Evolutionary conservation across 2,888 invertebrate genomes (phyloP).

Genomic region (Dolichopus griseipennis): DNA sequence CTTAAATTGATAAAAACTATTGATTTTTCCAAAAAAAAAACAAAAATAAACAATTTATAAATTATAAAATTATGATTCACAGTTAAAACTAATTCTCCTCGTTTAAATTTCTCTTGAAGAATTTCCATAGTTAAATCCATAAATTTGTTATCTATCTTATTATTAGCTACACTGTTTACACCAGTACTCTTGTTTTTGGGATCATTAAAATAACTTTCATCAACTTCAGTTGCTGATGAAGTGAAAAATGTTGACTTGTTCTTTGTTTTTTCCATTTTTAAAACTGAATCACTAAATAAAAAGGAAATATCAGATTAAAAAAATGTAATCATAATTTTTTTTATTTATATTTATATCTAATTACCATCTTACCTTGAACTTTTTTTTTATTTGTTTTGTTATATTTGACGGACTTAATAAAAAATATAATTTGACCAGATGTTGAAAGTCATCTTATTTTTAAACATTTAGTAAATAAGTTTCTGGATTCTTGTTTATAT

Average conservation of each 20-base stretch:
- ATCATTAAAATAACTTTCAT: neutral
- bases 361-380: neutral
- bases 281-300: neutral
- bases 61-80: conserved; percentile 28
- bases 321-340: neutral
- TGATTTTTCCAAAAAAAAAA: neutral
- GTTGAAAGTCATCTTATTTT: neutral
- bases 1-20: neutral
- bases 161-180: neutral
- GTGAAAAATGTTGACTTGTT: neutral
- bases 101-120: conserved; percentile 39
- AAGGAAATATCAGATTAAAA: neutral
- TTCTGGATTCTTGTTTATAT: too few species aligned
- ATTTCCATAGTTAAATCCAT: conserved; percentile 22
- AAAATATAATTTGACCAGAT: neutral
- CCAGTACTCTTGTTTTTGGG: neutral
- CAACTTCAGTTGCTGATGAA: neutral
- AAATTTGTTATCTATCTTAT: neutral
- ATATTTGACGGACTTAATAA: neutral
- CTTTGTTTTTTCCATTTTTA: neutral
- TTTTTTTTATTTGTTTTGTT: neutral
- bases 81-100: conserved; percentile 35
- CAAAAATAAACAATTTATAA: neutral
- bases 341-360: neutral
- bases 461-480: too few species aligned